Conservation (phyloP, 2,113 vertebrate genomes). For the Mastomys natalensis region DNA sequence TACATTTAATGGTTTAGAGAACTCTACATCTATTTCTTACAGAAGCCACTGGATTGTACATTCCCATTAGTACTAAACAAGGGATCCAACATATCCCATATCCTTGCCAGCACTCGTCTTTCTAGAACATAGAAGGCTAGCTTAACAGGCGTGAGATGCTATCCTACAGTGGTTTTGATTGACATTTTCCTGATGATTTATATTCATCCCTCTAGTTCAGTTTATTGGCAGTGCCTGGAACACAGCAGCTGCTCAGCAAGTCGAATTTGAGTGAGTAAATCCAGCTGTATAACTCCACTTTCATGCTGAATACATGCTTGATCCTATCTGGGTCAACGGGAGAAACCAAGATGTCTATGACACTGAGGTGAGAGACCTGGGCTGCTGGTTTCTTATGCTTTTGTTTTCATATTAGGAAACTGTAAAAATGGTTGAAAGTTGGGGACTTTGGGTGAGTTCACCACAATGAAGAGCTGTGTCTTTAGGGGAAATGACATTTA, state of each 20-base stretch:
- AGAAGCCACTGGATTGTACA: background rate
- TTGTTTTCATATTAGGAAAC: background rate
- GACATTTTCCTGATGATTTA: slow-evolving; percentile 32
- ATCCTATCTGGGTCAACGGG: background rate
- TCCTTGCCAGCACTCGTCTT: background rate
- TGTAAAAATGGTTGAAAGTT: background rate
- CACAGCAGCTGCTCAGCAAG: slow-evolving; percentile 3
- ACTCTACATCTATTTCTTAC: background rate
- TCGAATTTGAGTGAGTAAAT: background rate
- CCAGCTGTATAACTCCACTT: background rate
- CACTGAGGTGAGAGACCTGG: background rate
- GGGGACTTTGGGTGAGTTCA: background rate
- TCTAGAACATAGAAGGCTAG: background rate
- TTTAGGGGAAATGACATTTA: slow-evolving; percentile 39
- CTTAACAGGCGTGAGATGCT: background rate
- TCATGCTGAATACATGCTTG: background rate
- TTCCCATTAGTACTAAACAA: background rate
- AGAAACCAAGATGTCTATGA: background rate
- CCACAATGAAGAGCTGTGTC: background rate
- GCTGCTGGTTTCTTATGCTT: background rate
- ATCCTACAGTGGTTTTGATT: background rate
- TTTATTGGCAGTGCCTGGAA: background rate
- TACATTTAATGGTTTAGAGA: slow-evolving; percentile 19
- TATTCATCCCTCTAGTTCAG: background rate
- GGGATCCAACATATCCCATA: background rate